A percentile compares a stretch with the other conserved stretches of the same genome.
Conservation (phyloP, 2,797 vertebrate species). For the Crax fasciolata region DNA sequence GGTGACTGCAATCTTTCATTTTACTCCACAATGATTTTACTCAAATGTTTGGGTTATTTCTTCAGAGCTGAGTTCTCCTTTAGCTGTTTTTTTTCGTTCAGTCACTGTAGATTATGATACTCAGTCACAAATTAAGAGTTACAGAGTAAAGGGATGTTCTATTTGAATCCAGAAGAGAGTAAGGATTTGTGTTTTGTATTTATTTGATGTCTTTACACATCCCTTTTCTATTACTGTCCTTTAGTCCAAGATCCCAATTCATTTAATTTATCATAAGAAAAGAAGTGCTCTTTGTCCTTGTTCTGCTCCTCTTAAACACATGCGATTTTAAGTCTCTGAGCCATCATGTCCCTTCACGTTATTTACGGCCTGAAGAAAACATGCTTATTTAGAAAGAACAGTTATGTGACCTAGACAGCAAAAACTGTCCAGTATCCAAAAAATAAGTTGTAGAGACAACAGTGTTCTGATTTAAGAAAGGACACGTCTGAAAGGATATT, state of each 20-base stretch:
- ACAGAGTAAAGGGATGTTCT: background rate
- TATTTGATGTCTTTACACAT: conserved; percentile 54
- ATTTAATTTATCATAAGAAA: conserved; percentile 46
- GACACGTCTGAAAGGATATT: background rate
- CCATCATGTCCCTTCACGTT: conserved; percentile 31
- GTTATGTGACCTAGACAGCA: conserved; percentile 22
- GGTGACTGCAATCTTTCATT: background rate
- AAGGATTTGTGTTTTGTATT: conserved; percentile 52
- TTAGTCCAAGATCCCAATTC: conserved; percentile 29
- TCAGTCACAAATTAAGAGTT: background rate
- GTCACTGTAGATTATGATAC: background rate
- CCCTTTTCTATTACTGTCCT: conserved; percentile 38
- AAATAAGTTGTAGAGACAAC: background rate
- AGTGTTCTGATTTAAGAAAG: background rate
- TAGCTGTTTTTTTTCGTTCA: background rate
- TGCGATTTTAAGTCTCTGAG: conserved; percentile 43
- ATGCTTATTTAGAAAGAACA: conserved; percentile 34
- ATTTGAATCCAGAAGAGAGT: conserved; percentile 18
- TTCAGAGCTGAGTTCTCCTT: conserved; percentile 33
- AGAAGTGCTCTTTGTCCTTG: background rate
- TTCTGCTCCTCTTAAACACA: conserved; percentile 23
- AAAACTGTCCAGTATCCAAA: conserved; percentile 3
- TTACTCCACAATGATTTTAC: background rate
- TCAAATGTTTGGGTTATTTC: background rate
- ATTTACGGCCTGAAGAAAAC: conserved; percentile 59